These are phyloP conservation scores for Actenoides lindsayi DNA, from an alignment of 2,113 vertebrate species.

Conservation along the genomic window DNA sequence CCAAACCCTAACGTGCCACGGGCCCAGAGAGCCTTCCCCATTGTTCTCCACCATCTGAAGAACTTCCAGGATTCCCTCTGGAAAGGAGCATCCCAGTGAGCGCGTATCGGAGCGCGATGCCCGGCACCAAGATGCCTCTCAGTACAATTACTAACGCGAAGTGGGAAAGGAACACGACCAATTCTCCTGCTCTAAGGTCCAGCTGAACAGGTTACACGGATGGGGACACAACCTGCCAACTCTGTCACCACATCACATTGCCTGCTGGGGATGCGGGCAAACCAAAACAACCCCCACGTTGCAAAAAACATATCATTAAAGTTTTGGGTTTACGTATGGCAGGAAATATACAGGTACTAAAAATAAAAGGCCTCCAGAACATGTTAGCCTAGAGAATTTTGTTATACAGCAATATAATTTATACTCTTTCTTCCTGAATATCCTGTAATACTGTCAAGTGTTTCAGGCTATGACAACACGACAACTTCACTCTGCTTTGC, in stretches of 20 bases:
- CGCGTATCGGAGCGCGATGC: fast-evolving
- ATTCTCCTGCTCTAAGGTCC: background rate
- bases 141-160: background rate
- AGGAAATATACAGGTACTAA: background rate
- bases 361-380: background rate
- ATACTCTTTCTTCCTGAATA: background rate
- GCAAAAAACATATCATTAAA: background rate
- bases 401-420: background rate
- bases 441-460: background rate
- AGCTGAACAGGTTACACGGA: background rate
- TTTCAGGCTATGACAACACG: background rate
- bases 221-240: background rate
- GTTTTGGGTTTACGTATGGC: background rate
- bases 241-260: fast-evolving
- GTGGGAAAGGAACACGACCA: background rate
- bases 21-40: background rate
- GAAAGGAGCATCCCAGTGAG: fast-evolving
- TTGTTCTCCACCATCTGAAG: background rate
- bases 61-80: background rate
- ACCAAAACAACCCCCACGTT: background rate
- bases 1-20: background rate
- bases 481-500: background rate
- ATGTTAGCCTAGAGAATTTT: background rate
- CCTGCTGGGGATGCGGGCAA: background rate
- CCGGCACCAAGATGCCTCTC: background rate